A percentile compares a stretch with the other conserved stretches of the same genome.
Evolutionary conservation across 2,113 vertebrate genomes (phyloP).

Genomic region (Desmodus rotundus): DNA sequence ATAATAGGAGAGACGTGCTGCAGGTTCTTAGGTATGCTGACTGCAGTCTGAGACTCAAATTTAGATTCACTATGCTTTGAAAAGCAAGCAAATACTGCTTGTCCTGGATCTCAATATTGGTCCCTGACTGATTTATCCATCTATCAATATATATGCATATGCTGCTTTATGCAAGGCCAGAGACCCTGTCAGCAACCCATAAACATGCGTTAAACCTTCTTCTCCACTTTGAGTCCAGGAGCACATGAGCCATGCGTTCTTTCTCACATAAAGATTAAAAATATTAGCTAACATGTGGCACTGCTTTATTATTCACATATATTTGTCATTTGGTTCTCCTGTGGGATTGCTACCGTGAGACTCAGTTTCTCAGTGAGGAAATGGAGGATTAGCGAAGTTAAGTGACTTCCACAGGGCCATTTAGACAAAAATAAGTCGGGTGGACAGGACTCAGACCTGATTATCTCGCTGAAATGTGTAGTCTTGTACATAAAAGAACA

Average conservation of each 20-base stretch:
- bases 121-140: slow-evolving; percentile 35
- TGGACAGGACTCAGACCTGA: neutral
- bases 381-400: neutral
- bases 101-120: neutral
- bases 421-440: neutral
- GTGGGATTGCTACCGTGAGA: neutral
- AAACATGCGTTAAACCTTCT: neutral
- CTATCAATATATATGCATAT: neutral
- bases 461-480: neutral
- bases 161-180: neutral
- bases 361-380: neutral
- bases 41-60: slow-evolving; percentile 22
- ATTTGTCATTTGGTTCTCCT: neutral
- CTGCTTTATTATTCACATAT: neutral
- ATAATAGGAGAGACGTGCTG: slow-evolving; percentile 17
- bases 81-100: neutral
- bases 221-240: neutral
- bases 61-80: slow-evolving; percentile 33
- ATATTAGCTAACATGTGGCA: neutral
- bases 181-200: slow-evolving; percentile 28
- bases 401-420: neutral
- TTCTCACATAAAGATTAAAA: neutral
- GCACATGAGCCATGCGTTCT: neutral
- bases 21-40: slow-evolving; percentile 4
- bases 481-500: neutral